phyloP scores from a whole-genome alignment of 2,797 vertebrate genomes.

The Peromyscus melanophrys region DNA sequence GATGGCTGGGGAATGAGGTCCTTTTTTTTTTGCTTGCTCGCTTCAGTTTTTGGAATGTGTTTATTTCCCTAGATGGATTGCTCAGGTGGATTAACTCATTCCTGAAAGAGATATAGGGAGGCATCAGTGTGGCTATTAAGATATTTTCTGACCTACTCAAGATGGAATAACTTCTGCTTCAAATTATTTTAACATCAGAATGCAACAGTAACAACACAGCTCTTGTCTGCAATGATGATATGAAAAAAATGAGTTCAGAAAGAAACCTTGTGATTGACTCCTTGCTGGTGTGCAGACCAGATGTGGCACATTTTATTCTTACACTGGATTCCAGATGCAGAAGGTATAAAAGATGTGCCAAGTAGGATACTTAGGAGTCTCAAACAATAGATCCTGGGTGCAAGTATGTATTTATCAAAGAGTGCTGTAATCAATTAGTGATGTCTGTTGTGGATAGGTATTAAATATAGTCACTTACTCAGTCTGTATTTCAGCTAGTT shows the following conservation, averaged over 20 bases:
- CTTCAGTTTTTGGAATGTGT: constrained; percentile 48
- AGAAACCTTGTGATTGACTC: neutral
- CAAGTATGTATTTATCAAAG: neutral
- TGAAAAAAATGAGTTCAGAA: neutral
- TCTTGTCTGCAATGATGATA: neutral
- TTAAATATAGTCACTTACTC: accelerated
- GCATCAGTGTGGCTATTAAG: neutral
- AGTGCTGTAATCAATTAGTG: neutral
- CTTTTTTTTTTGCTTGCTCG: neutral
- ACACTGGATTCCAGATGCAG: neutral
- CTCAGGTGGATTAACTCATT: constrained; percentile 47
- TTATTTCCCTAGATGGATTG: constrained; percentile 37
- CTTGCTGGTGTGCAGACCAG: neutral
- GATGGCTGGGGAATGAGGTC: constrained; percentile 67
- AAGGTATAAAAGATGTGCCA: neutral
- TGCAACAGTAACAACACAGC: neutral
- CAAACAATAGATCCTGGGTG: neutral
- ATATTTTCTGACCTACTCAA: neutral
- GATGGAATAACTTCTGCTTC: neutral
- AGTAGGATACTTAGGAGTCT: neutral
- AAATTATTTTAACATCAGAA: neutral
- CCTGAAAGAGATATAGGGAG: neutral
- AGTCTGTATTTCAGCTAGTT: neutral
- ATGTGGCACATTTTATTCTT: neutral
- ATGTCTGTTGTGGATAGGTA: neutral